Evolutionary conservation across 2,113 vertebrate species (phyloP).

Genomic region (Sinocyclocheilus rhinocerous): DNA sequence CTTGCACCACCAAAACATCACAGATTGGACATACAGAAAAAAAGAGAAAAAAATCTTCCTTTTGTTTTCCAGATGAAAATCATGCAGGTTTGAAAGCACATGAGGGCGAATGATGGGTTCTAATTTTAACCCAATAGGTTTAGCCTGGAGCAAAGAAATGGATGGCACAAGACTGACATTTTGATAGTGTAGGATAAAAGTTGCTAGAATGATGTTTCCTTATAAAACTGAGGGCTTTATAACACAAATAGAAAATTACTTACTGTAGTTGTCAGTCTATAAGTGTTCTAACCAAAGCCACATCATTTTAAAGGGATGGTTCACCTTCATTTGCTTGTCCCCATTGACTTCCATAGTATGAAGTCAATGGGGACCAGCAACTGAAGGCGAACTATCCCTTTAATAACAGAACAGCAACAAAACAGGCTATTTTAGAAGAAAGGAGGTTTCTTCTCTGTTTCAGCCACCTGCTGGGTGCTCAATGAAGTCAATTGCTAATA

Average conservation of each 20-base stretch:
- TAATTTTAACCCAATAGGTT: not conserved
- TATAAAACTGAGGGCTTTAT: not conserved
- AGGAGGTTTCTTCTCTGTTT: not conserved
- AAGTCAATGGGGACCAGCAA: too few relatives aligned
- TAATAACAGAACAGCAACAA: not conserved
- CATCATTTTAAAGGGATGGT: not conserved
- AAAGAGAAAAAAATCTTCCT: not conserved
- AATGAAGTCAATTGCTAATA: slow-evolving; percentile 24
- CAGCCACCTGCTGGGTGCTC: not conserved
- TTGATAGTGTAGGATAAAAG: not conserved
- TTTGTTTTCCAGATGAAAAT: not conserved
- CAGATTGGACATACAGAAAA: not conserved
- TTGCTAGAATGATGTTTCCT: not conserved
- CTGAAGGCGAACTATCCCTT: too few relatives aligned
- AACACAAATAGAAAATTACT: not conserved
- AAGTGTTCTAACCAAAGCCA: not conserved
- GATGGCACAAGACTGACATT: not conserved
- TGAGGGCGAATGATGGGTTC: not conserved
- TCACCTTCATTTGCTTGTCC: too few relatives aligned
- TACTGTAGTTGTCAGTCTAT: not conserved
- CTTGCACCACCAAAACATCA: not conserved
- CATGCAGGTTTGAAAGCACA: not conserved
- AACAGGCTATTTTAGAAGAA: not conserved
- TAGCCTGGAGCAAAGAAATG: not conserved
- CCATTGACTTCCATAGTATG: too few relatives aligned